phyloP scores from a whole-genome alignment of 2,113 vertebrate species.

The Carassius gibelio region DNA sequence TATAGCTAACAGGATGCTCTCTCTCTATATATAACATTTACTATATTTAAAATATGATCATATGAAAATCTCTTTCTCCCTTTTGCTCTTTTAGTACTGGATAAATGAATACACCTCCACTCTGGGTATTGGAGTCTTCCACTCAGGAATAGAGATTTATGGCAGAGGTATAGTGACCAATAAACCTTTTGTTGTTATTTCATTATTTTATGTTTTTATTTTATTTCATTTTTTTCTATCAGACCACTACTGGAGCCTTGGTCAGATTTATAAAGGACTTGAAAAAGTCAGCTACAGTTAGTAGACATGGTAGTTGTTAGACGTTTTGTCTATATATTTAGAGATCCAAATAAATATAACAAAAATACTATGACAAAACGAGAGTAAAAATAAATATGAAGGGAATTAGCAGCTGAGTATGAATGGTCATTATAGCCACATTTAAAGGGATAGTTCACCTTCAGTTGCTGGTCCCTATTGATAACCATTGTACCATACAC shows the following conservation, averaged over 20 bases:
- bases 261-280: not conserved
- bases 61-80: constrained; percentile 55
- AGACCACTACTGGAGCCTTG: not conserved
- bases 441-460: not conserved
- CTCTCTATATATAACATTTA: too few relatives aligned
- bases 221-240: not conserved
- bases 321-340: not conserved
- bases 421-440: not conserved
- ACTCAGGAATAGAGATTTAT: constrained; percentile 94
- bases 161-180: constrained; percentile 81
- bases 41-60: constrained; percentile 26
- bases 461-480: too few relatives aligned
- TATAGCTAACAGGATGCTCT: too few relatives aligned
- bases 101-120: constrained; percentile 96
- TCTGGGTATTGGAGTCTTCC: constrained; percentile 93
- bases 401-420: not conserved
- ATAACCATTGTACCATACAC: too few relatives aligned
- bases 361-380: not conserved
- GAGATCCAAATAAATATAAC: not conserved
- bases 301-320: not conserved
- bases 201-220: not conserved
- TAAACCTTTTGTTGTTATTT: not conserved
- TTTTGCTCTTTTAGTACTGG: constrained; percentile 83
- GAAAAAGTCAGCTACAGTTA: not conserved
- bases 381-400: not conserved